Evolutionary conservation across 2,113 vertebrate species (phyloP).

Genomic region (Odobenus rosmarus): DNA sequence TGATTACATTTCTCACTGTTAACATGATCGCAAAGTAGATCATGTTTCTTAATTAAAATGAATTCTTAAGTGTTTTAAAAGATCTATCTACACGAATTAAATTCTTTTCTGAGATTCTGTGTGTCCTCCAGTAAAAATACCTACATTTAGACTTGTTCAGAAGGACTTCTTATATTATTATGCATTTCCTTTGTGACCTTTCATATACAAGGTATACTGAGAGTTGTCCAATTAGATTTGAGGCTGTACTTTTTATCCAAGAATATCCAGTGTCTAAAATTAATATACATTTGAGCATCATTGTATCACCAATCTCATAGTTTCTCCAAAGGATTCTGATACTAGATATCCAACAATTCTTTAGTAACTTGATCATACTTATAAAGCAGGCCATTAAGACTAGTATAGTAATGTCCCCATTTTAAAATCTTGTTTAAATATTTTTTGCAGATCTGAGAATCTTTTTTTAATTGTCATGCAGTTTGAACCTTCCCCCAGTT

Average conservation of each 20-base stretch:
- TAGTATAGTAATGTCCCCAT: not conserved
- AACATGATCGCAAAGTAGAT: not conserved
- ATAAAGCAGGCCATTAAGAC: not conserved
- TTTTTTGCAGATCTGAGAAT: not conserved
- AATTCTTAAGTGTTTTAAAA: constrained; percentile 51
- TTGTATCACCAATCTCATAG: not conserved
- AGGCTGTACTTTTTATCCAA: not conserved
- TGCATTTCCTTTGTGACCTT: constrained; percentile 35
- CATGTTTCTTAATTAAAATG: not conserved
- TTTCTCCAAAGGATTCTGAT: constrained; percentile 57
- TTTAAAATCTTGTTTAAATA: not conserved
- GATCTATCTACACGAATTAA: not conserved
- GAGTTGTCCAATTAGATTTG: not conserved
- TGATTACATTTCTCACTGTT: constrained; percentile 35
- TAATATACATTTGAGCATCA: not conserved
- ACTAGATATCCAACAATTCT: not conserved
- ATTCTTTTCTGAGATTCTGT: constrained; percentile 39
- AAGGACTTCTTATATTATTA: not conserved
- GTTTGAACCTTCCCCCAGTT: not conserved
- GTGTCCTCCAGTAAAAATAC: not conserved
- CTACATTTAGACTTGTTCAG: not conserved
- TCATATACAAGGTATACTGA: not conserved
- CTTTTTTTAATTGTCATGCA: not conserved
- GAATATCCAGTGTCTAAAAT: not conserved
- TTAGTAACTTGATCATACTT: not conserved